Evolutionary conservation across 2,888 invertebrate genomes (phyloP).

Genomic region (Pterostichus madidus): DNA sequence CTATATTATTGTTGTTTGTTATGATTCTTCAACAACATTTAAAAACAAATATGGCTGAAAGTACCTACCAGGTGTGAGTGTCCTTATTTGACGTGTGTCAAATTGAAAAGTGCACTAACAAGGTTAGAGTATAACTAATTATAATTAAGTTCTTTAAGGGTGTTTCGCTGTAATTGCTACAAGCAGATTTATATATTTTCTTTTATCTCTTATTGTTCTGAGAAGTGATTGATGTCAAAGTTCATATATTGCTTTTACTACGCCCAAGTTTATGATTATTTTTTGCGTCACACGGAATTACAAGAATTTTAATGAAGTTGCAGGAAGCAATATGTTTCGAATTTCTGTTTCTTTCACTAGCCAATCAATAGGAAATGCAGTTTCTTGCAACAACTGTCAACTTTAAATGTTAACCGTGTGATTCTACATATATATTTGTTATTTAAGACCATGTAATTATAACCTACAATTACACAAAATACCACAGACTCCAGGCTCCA

Average conservation of each 20-base stretch:
- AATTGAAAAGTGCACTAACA: too few relatives aligned
- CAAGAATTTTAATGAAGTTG: slow-evolving; percentile 9
- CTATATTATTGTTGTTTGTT: too few relatives aligned
- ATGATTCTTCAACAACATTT: too few relatives aligned
- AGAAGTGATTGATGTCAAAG: slow-evolving; percentile 4
- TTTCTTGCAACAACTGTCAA: neutral
- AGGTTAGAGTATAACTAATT: too few relatives aligned
- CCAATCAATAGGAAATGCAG: neutral
- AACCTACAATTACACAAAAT: slow-evolving; percentile 19
- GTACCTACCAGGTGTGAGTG: too few relatives aligned
- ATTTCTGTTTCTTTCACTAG: neutral
- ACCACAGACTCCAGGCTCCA: neutral
- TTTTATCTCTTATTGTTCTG: too few relatives aligned
- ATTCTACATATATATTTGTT: neutral
- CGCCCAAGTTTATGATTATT: neutral
- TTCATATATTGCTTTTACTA: neutral
- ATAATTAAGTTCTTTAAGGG: too few relatives aligned
- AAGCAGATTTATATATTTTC: too few relatives aligned
- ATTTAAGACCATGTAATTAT: neutral
- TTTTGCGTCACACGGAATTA: neutral
- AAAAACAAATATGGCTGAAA: too few relatives aligned
- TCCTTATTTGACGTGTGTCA: too few relatives aligned
- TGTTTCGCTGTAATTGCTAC: too few relatives aligned
- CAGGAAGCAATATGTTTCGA: slow-evolving; percentile 4
- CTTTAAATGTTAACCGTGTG: slow-evolving; percentile 15